Percentiles rank a stretch among this genome's conserved stretches.
Conservation (phyloP, 1,140 invertebrate genomes). For the Ooceraea biroi region DNA sequence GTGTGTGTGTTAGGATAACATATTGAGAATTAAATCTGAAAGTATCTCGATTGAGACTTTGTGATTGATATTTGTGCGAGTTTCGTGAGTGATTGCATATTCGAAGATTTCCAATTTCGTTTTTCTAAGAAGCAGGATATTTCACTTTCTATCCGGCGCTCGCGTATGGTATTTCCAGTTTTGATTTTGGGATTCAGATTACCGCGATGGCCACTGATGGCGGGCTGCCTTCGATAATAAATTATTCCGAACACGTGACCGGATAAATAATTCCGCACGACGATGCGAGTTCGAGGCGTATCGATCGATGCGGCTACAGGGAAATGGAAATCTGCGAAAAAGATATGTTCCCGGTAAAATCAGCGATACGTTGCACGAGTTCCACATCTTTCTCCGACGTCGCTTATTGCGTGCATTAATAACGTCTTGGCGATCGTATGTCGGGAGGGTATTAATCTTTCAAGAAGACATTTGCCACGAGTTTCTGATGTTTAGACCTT, state of each 20-base stretch:
- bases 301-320: conserved; percentile 31
- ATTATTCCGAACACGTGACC: conserved; percentile 51
- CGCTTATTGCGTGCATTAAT: conserved; percentile 61
- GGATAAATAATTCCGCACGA: conserved; percentile 52
- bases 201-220: conserved; percentile 43
- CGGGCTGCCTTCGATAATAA: conserved; percentile 23
- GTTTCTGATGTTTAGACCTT: not conserved
- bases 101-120: not conserved
- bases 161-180: not conserved
- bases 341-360: conserved; percentile 50
- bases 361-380: conserved; percentile 43
- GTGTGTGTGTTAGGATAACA: not conserved
- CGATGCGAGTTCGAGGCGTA: conserved; percentile 41
- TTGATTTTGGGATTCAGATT: conserved; percentile 52
- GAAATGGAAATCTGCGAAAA: conserved; percentile 59
- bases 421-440: conserved; percentile 36
- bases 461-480: not conserved
- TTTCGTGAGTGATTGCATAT: not conserved
- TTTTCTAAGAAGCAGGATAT: not conserved
- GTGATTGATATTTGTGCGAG: not conserved
- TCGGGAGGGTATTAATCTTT: conserved; percentile 46
- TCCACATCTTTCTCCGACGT: conserved; percentile 56
- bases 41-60: not conserved
- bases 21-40: not conserved
- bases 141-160: not conserved